A percentile compares a stretch with the other conserved stretches of the same genome.
phyloP scores from a whole-genome alignment of 2,113 vertebrate species.

The Myodes glareolus region DNA sequence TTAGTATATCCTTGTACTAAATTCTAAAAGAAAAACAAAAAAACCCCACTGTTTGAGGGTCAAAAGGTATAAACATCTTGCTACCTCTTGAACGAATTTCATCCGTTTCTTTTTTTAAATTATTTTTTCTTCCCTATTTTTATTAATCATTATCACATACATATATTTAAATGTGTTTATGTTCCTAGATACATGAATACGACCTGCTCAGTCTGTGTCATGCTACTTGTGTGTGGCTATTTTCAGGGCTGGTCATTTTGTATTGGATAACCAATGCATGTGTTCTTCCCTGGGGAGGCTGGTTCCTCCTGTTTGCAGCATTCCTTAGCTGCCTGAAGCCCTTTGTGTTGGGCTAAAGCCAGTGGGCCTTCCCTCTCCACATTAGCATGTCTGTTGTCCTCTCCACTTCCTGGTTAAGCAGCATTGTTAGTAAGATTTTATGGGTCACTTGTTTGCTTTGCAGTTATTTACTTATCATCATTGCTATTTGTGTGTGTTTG shows the following conservation, averaged over 20 bases:
- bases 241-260: background rate
- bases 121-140: background rate
- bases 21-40: background rate
- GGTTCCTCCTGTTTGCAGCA: too few relatives aligned
- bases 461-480: background rate
- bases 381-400: background rate
- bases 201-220: background rate
- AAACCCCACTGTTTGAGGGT: background rate
- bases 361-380: background rate
- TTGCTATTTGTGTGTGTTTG: background rate
- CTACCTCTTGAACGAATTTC: background rate
- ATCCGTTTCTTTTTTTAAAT: background rate
- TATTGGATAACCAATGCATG: background rate
- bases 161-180: background rate
- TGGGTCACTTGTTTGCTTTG: too few relatives aligned
- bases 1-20: constrained; percentile 2
- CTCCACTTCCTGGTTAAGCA: background rate
- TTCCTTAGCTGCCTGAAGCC: background rate
- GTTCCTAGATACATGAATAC: background rate
- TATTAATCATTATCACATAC: background rate
- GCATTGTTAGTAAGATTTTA: background rate
- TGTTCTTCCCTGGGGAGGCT: background rate
- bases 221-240: background rate
- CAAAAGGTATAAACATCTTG: background rate
- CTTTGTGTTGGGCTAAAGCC: background rate